phyloP scores from a whole-genome alignment of 2,113 vertebrate species.

The Paratilapia polleni region DNA sequence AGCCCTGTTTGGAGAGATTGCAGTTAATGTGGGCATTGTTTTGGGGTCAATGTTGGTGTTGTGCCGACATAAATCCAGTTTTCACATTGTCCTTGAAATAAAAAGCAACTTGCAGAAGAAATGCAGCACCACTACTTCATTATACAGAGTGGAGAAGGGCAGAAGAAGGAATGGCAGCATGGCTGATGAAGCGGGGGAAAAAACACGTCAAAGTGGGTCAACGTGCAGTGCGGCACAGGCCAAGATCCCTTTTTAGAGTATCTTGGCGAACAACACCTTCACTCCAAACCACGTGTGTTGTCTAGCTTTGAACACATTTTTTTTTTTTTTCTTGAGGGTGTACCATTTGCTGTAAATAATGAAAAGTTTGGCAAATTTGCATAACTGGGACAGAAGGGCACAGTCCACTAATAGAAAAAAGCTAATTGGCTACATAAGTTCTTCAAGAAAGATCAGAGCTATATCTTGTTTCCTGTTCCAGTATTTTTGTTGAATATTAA shows the following conservation, averaged over 20 bases:
- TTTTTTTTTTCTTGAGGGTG: background rate
- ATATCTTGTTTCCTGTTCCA: background rate
- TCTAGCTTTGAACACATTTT: background rate
- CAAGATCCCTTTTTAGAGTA: conserved; percentile 10
- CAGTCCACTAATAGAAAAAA: background rate
- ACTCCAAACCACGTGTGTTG: background rate
- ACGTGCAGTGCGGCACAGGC: background rate
- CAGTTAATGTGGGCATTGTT: conserved; percentile 8
- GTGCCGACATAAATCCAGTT: conserved; percentile 7
- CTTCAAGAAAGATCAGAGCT: background rate
- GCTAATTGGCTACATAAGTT: background rate
- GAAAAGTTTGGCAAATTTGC: background rate
- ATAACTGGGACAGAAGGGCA: background rate
- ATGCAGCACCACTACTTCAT: background rate
- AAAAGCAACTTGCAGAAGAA: conserved; percentile 19
- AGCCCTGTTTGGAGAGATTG: background rate
- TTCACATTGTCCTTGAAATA: conserved; percentile 7
- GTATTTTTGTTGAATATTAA: background rate
- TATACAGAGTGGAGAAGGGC: background rate
- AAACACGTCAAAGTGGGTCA: conserved; percentile 40
- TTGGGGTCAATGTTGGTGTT: conserved; percentile 5
- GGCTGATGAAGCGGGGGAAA: background rate
- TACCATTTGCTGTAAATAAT: background rate
- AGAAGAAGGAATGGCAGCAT: conserved; percentile 4
- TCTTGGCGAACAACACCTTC: background rate